Evolutionary conservation across 2,113 vertebrate species (phyloP), one percentile per base, ranked within the genome.

Genomic region (Benitochromis conjunctus): DNA sequence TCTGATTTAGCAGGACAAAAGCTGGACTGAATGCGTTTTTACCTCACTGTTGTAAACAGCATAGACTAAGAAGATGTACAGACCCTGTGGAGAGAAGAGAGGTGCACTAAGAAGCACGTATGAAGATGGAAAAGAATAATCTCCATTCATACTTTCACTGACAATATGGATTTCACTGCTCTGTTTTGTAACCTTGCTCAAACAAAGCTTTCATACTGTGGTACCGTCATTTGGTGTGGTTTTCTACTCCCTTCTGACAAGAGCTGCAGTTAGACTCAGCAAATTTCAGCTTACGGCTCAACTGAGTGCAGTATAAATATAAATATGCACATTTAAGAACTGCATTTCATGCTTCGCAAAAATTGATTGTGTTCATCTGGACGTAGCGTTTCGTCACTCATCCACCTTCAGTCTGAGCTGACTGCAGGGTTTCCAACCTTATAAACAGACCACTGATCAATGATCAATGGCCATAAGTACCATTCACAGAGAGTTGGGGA

Each of bases 51-150:
- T 99, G 90, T 95, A 99, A 93, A 97, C 88, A 0, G 97, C 97
- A 12, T 98, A 99, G 82, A 98, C 97, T 88, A 99, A 93, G 96
- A 99, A 98, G 86, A 98, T 98, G 79, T 98, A 98, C 4, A 98
- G 95, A 29, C 98, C 98, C 98, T 98, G 93, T 2, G 85, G 88
- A 94, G 89, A 92, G 84, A 86, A 90, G 14, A 91, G 58, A 89
- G 9, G 81, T 10, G 19, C 31, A 55, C 82, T 38, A 51, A 38
- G 34, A 60, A 62, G 26, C 12, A 10, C 4, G 41, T n/a, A 24
- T 11, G 2, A 53, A 41, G 77, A 69, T 64, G 9, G 48, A 81
- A 9, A 82, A 84, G 43, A 83, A 76, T n/a, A 24, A 26, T 84
- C 84, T 87, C 79, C 84, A 48, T 76, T 51, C 69, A 76, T 76